A percentile compares a stretch with the other conserved stretches of the same genome.
Evolutionary conservation across 2,888 invertebrate species (phyloP).

Genomic region (Drosophila infuscata): DNA sequence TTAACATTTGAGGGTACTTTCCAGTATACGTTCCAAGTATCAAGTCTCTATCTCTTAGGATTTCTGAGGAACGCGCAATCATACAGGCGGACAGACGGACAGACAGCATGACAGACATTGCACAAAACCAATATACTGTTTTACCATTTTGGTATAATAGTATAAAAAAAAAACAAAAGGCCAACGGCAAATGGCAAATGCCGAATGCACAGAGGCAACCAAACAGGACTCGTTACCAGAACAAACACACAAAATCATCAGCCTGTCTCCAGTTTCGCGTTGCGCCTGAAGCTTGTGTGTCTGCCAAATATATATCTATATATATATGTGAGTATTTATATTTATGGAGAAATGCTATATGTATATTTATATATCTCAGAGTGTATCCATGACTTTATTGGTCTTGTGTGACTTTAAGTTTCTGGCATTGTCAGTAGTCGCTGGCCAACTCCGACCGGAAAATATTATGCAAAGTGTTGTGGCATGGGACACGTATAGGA

Average conservation of each 20-base stretch:
- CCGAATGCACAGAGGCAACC: slow-evolving; percentile 35
- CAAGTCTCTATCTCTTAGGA: too few relatives aligned
- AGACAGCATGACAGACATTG: too few relatives aligned
- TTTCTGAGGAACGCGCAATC: too few relatives aligned
- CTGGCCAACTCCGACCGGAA: slow-evolving; percentile 26
- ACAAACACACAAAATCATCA: slow-evolving; percentile 6
- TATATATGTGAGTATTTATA: background rate
- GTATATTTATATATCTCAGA: background rate
- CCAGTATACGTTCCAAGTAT: too few relatives aligned
- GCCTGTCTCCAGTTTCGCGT: slow-evolving; percentile 5
- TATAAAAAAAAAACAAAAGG: slow-evolving; percentile 41
- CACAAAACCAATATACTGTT: too few relatives aligned
- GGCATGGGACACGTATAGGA: slow-evolving; percentile 30
- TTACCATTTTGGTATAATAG: too few relatives aligned
- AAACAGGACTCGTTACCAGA: slow-evolving; percentile 20
- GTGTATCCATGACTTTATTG: slow-evolving; percentile 40
- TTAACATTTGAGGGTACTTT: too few relatives aligned
- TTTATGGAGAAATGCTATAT: background rate
- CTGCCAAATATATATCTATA: background rate
- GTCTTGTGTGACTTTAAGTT: slow-evolving; percentile 32
- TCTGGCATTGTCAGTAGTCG: slow-evolving; percentile 16
- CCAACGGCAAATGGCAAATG: slow-evolving; percentile 24
- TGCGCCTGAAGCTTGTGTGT: slow-evolving; percentile 1
- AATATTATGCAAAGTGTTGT: slow-evolving; percentile 55
- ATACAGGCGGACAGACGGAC: too few relatives aligned